A percentile compares a stretch with the other conserved stretches of the same genome.
Conservation (phyloP, 2,888 invertebrate species). For the Busseola fusca region DNA sequence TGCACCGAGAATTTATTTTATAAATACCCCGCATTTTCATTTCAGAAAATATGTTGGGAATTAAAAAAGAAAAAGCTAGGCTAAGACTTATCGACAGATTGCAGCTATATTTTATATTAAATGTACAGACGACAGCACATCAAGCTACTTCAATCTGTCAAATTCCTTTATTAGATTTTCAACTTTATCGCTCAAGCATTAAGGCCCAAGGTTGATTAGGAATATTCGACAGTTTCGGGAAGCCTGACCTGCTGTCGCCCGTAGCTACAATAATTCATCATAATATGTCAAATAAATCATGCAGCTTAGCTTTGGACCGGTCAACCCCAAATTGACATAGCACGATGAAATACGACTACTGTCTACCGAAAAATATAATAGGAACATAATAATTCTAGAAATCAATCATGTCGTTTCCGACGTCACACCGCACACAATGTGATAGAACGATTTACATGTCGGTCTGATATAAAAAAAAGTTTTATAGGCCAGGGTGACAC, state of each 20-base stretch:
- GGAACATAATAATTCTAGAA: conserved; percentile 38
- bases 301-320: conserved; percentile 25
- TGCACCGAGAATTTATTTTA: conserved; percentile 21
- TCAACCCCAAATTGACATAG: conserved; percentile 35
- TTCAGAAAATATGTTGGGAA: conserved; percentile 20
- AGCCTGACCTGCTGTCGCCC: too few species aligned
- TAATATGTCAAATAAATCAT: conserved; percentile 50
- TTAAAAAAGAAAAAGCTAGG: conserved; percentile 29
- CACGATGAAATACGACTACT: conserved; percentile 31
- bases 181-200: too few species aligned
- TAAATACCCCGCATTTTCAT: conserved; percentile 9
- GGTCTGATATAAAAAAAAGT: conserved; percentile 2
- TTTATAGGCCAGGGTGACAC: conserved; percentile 1
- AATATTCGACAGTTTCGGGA: too few species aligned
- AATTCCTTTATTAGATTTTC: too few species aligned
- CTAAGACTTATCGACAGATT: conserved; percentile 42
- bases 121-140: too few species aligned
- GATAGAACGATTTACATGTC: conserved; percentile 8
- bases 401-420: conserved; percentile 48
- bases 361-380: conserved; percentile 22
- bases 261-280: conserved; percentile 39
- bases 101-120: conserved; percentile 48
- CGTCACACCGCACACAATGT: conserved; percentile 2
- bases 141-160: too few species aligned
- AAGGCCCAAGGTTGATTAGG: too few species aligned